Base-by-base conservation (phyloP, 2,113 vertebrate genomes). In the Calonectris borealis region DNA sequence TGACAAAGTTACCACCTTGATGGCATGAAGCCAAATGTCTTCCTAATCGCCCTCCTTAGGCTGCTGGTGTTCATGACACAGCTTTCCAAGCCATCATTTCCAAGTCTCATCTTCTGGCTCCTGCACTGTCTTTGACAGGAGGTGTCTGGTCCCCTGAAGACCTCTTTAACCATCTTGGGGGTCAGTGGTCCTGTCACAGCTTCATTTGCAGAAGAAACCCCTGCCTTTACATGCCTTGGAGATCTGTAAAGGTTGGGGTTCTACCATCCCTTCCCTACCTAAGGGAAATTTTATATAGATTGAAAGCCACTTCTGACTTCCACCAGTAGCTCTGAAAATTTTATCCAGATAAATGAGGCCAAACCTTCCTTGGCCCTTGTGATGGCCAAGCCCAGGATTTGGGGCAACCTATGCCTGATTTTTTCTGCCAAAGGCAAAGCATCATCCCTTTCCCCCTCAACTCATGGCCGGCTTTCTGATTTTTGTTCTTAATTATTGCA, bases 1-100 rank as follows among this genome's bases (percentile, higher is more conserved):
- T 91, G 92, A 97, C 83, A 81, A 87, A 96, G 88, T 92, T 96
- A 92, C 86, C 91, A 81, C 68, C 31, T 60, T 24, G 66, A 80
- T 58, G 89, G 93, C 86, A 75, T 9, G 32, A 78, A 83, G 83
- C 86, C 91, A 94, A 86, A 80, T 22, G 40, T n/a, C 52, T 64
- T 86, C 68, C 84, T 94, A 61, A 94, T 75, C 27, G 5, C 69
- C n/a, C 65, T 69, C 62, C 54, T 94, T 16, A 66, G 70, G 90
- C 81, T 75, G 61, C 54, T 49, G 46, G 34, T 21, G 19, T 31
- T 70, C 52, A 40, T 60, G 69, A 80, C 36, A 22, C 1, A 6
- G 29, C 52, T 60, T 88, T 87, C 77, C 72, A 86, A 65, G 46
- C 4, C 26, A 52, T 78, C 61, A 13, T 65, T 76, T 81, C 72